Evolutionary conservation across 92 coral and sea anemone genomes (phyloP), one percentile per base, ranked within the genome.

Genomic region (Micromussa lordhowensis): DNA sequence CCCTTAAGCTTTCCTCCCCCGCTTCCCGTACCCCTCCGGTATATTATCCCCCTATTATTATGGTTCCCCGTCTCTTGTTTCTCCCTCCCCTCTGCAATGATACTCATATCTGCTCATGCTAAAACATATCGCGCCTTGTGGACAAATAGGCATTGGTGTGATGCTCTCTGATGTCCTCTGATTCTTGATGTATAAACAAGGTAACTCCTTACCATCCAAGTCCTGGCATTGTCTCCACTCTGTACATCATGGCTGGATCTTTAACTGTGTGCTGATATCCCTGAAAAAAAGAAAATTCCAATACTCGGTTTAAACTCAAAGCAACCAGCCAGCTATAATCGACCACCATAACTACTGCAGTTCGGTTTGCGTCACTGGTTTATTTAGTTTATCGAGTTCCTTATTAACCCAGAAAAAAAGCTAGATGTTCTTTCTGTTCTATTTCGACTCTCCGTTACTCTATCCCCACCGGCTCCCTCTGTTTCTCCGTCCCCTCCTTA

Each of bases 171-270:
- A 44, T 44, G 51, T 24, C 13, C n/a, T n/a, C n/a, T n/a, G n/a
- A n/a, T 26, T 66, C 24, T 12, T 70, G 24, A 5, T 70, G 21
- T 24, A 32, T 21, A 9, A 30, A 11, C 28, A 44, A 44, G 12
- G 12, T 19, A 19, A 44, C 4, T 69, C 61, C 95, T 77, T 90
- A 95, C 98, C 98, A 95, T 26, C 98, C 98, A 28, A 95, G 91
- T 8, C 98, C 98, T 57, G 98, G 98, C 98, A 95, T 95, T 32
- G 93, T 90, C 75, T 95, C 96, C 34, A 95, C 70, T 86, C 98
- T 85, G 90, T 95, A 95, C 63, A 86, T 36, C 95, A 95, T 89
- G 36, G 94, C 78, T 5, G 94, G 94, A 38, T 95, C 96, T 82
- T 88, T 87, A 0, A 88, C 91, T n/a, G 96, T 81, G 81, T 95